A percentile compares a stretch with the other conserved stretches of the same genome.
Conservation (phyloP, 2,888 invertebrate genomes). For the Cantharis nigra region DNA sequence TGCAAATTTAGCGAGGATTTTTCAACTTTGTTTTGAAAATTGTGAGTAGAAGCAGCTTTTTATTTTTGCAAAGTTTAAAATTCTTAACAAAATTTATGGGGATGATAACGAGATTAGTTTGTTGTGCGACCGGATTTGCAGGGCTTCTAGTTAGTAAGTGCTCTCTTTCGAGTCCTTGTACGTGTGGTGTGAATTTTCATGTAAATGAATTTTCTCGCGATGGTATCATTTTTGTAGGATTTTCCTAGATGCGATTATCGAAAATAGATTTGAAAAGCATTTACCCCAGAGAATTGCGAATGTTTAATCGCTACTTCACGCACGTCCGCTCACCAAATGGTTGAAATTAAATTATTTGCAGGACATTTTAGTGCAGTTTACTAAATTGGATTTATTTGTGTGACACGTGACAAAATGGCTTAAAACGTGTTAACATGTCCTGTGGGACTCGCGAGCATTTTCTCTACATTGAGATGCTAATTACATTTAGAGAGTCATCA, state of each 20-base stretch:
- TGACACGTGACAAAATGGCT: constrained; percentile 29
- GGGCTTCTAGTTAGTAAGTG: constrained; percentile 12
- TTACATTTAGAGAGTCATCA: not conserved
- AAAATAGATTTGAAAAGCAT: constrained; percentile 8
- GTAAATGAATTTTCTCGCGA: not conserved
- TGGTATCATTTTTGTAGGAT: not conserved
- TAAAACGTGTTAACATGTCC: constrained; percentile 18
- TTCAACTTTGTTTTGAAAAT: constrained; percentile 1
- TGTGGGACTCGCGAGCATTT: constrained; percentile 12
- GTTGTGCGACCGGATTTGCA: constrained; percentile 13
- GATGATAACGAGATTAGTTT: constrained; percentile 14
- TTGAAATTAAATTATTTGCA: constrained; percentile 30
- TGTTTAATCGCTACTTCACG: constrained; percentile 25
- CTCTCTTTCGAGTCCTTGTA: not conserved
- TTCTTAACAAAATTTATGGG: constrained; percentile 7
- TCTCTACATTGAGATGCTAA: constrained; percentile 2
- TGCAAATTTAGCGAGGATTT: not conserved
- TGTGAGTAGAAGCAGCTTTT: constrained; percentile 4
- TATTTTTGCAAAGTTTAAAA: not conserved
- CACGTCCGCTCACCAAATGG: constrained; percentile 22
- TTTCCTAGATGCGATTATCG: constrained; percentile 8
- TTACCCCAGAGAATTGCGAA: constrained; percentile 14
- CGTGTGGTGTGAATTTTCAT: not conserved
- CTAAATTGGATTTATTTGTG: constrained; percentile 29
- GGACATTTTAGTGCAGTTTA: constrained; percentile 32